Percentiles rank a stretch among this genome's conserved stretches.
These are phyloP conservation scores for Amyelois transitella DNA, from an alignment of 1,140 invertebrate species.

Conservation along the genomic window DNA sequence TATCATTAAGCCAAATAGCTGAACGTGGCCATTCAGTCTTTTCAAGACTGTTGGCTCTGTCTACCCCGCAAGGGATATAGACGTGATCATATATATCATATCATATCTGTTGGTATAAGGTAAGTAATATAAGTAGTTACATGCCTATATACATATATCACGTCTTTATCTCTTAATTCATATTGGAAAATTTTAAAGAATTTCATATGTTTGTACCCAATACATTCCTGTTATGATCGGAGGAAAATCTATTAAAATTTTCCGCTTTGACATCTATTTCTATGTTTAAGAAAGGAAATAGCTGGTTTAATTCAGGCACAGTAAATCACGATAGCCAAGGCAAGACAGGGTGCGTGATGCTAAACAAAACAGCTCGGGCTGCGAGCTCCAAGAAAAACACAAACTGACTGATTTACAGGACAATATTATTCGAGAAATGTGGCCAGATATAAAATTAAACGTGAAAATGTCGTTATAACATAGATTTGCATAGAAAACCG, in stretches of 20 bases:
- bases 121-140: no score
- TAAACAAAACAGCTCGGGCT: conserved; percentile 63
- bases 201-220: no score
- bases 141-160: no score
- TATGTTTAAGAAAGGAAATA: conserved; percentile 7
- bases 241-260: neutral
- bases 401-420: conserved; percentile 68
- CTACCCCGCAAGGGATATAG: no score
- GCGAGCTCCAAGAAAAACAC: conserved; percentile 67
- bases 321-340: conserved; percentile 58
- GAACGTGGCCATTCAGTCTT: no score
- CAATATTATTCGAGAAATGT: conserved; percentile 67
- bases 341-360: conserved; percentile 65
- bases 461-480: conserved; percentile 55
- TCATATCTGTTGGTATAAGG: no score
- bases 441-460: conserved; percentile 63
- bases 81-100: no score
- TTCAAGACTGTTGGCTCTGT: no score
- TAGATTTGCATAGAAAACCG: conserved; percentile 34
- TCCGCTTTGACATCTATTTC: neutral
- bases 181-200: no score
- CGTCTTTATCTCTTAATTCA: no score
- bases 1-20: no score
- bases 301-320: conserved; percentile 48
- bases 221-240: no score